phyloP scores from a whole-genome alignment of 2,113 vertebrate genomes.

The Grammatotria lemairii region DNA sequence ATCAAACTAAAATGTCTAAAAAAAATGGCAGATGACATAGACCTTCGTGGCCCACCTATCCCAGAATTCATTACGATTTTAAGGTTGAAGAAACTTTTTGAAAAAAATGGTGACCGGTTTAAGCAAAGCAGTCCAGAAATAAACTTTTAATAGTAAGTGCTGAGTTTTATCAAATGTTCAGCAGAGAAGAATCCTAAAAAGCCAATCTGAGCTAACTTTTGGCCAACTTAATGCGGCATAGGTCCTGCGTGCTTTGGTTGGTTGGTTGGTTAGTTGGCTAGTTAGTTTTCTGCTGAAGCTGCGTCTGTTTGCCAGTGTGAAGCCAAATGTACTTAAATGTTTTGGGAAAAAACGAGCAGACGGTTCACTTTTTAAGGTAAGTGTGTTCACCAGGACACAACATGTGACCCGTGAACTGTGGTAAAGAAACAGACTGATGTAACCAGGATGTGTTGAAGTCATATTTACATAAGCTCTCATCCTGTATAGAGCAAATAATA shows the following conservation, averaged over 20 bases:
- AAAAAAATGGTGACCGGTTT: background rate
- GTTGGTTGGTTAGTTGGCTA: background rate
- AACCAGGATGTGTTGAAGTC: background rate
- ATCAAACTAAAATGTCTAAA: background rate
- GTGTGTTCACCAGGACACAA: background rate
- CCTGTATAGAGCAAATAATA: background rate
- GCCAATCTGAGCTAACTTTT: accelerated
- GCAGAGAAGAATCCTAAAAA: background rate
- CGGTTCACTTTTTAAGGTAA: background rate
- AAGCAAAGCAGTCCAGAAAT: background rate
- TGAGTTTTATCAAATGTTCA: background rate
- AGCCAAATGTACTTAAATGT: background rate
- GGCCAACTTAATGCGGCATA: background rate
- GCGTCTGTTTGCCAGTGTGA: background rate
- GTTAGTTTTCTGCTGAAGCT: background rate
- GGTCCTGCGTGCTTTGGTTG: background rate
- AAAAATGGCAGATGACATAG: background rate
- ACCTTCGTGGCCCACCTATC: background rate
- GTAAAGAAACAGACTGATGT: background rate
- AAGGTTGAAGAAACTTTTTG: background rate
- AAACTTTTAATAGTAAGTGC: background rate
- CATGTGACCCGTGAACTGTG: background rate
- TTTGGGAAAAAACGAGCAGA: background rate
- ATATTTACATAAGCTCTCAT: background rate
- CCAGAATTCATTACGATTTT: accelerated